Percentiles rank a stretch among this genome's conserved stretches.
Evolutionary conservation across 2,888 invertebrate genomes (phyloP).

Genomic region (Cabera pusaria): DNA sequence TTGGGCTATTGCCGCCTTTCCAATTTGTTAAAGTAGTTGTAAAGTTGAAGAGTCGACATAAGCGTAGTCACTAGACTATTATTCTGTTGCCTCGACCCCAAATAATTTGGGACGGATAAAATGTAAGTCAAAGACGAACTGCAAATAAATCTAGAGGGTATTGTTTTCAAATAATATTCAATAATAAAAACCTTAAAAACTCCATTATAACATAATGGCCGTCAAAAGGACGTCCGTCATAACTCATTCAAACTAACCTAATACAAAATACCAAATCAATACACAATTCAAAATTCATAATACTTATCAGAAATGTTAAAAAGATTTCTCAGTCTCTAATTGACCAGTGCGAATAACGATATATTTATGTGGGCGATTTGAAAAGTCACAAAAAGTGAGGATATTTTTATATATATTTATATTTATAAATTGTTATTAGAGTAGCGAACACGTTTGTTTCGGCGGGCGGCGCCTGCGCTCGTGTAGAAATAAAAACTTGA

Average conservation of each 20-base stretch:
- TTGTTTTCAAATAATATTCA: no score
- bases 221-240: slow-evolving; percentile 6
- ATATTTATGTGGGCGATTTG: slow-evolving; percentile 60
- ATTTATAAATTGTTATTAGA: slow-evolving; percentile 69
- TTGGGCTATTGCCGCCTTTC: no score
- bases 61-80: no score
- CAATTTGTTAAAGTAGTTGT: no score
- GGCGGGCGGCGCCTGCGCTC: slow-evolving; percentile 67
- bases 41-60: no score
- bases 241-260: slow-evolving; percentile 16
- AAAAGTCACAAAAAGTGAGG: slow-evolving; percentile 45
- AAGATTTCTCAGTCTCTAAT: slow-evolving; percentile 47
- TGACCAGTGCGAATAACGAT: slow-evolving; percentile 75
- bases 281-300: slow-evolving; percentile 34
- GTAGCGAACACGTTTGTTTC: slow-evolving; percentile 58
- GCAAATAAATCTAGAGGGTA: no score
- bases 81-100: no score
- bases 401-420: no score
- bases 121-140: no score
- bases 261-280: slow-evolving; percentile 36
- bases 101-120: no score
- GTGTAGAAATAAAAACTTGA: slow-evolving; percentile 61
- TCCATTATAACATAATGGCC: slow-evolving; percentile 20
- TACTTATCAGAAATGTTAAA: slow-evolving; percentile 28
- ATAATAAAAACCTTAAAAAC: slow-evolving; percentile 16